Conservation (phyloP, 2,797 vertebrate species). For the Parotocinclus haroldoi region DNA sequence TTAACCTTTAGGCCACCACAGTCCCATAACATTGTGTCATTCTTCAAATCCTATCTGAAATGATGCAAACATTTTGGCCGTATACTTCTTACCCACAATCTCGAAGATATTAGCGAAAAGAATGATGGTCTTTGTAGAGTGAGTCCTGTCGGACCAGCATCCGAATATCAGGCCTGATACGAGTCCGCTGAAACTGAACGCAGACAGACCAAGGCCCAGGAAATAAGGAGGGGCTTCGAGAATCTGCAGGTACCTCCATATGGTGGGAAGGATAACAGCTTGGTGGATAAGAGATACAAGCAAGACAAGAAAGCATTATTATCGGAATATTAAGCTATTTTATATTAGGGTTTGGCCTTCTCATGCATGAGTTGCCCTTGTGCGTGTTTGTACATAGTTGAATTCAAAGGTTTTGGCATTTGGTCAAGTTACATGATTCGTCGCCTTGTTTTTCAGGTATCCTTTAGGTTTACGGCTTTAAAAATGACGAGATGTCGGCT, state of each 20-base stretch:
- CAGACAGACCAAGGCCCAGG: conserved; percentile 78
- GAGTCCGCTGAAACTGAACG: conserved; percentile 79
- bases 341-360: no score
- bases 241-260: conserved; percentile 81
- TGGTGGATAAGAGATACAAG: neutral
- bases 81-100: conserved; percentile 70
- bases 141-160: conserved; percentile 73
- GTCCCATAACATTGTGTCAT: no score
- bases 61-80: no score
- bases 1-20: no score
- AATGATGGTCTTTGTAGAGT: conserved; percentile 73
- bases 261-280: conserved; percentile 83
- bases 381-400: no score
- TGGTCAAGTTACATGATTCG: no score
- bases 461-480: no score
- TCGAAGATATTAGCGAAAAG: conserved; percentile 81
- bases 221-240: conserved; percentile 79
- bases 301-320: neutral
- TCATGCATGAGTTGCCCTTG: no score
- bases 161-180: conserved; percentile 76
- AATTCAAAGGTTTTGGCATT: no score
- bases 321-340: neutral
- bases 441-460: no score
- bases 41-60: no score
- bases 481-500: no score